Percentiles rank a stretch among this genome's conserved stretches.
Conservation (phyloP, 2,113 vertebrate genomes). For the Corvus moneduloides region DNA sequence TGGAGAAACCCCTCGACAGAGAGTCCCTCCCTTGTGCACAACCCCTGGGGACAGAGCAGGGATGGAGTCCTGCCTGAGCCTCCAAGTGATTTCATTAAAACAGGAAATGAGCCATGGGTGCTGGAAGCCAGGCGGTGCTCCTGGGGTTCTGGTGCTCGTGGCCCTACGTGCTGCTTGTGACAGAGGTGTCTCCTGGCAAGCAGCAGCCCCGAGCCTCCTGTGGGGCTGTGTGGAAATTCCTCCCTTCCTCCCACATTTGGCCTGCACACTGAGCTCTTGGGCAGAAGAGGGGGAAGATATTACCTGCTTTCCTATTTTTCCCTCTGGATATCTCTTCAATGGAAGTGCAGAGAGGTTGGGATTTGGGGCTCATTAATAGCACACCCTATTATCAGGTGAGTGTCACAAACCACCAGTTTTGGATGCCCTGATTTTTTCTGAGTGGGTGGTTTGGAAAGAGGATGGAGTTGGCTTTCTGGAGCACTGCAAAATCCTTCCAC, state of each 20-base stretch:
- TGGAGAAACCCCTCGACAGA: neutral
- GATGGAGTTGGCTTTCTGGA: slow-evolving; percentile 14
- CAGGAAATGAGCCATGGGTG: fast-evolving
- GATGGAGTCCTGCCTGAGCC: neutral
- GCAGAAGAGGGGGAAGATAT: neutral
- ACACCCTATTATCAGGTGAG: slow-evolving; percentile 40
- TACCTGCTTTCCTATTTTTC: neutral
- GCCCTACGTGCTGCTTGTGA: neutral
- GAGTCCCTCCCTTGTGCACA: neutral
- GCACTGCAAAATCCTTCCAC: neutral
- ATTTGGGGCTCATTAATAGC: neutral
- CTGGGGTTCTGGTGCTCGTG: fast-evolving
- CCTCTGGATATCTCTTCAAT: neutral
- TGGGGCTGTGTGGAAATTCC: neutral
- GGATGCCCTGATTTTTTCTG: slow-evolving; percentile 53
- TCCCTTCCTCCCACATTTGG: neutral
- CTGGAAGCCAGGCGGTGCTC: neutral
- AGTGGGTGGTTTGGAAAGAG: slow-evolving; percentile 43
- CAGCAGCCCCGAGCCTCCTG: neutral
- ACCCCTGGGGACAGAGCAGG: neutral
- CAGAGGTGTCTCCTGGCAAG: neutral
- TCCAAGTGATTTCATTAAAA: neutral
- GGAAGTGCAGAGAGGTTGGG: slow-evolving; percentile 1
- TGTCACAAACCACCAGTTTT: slow-evolving; percentile 39
- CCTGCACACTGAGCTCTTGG: neutral